phyloP scores from a whole-genome alignment of 2,797 vertebrate species.

The Astyanax mexicanus region DNA sequence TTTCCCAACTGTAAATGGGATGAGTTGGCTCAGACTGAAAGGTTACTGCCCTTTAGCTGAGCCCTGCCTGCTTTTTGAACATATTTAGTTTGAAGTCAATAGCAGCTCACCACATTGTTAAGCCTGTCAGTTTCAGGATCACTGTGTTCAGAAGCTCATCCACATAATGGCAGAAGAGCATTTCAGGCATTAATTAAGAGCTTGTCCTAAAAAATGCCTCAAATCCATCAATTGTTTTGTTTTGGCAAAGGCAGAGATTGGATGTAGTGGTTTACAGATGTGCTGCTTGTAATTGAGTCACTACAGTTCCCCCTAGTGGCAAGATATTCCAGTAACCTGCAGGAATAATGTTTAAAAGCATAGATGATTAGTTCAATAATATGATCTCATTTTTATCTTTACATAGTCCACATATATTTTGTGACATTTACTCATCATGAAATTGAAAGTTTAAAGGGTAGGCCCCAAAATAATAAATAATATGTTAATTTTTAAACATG shows the following conservation, averaged over 20 bases:
- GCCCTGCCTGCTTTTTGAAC: not conserved
- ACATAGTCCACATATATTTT: no score
- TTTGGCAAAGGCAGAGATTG: not conserved
- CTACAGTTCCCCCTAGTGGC: constrained; percentile 47
- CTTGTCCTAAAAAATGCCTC: not conserved
- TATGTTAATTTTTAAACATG: no score
- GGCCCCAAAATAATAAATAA: no score
- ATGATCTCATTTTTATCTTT: no score
- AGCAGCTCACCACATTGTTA: not conserved
- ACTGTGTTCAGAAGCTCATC: not conserved
- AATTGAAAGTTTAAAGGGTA: no score
- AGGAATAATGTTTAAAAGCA: no score
- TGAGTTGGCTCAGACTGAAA: not conserved
- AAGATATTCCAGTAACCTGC: constrained; percentile 9
- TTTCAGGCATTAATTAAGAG: not conserved
- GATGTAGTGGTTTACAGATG: not conserved
- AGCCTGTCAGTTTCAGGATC: not conserved
- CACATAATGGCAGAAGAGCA: not conserved
- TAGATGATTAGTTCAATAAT: no score
- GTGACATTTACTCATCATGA: no score
- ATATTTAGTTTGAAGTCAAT: not conserved
- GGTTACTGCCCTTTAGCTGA: not conserved
- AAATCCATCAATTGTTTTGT: not conserved
- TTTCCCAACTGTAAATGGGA: not conserved
- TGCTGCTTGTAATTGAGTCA: not conserved